Evolutionary conservation across 2,113 vertebrate genomes (phyloP).

Genomic region (Heteronetta atricapilla): DNA sequence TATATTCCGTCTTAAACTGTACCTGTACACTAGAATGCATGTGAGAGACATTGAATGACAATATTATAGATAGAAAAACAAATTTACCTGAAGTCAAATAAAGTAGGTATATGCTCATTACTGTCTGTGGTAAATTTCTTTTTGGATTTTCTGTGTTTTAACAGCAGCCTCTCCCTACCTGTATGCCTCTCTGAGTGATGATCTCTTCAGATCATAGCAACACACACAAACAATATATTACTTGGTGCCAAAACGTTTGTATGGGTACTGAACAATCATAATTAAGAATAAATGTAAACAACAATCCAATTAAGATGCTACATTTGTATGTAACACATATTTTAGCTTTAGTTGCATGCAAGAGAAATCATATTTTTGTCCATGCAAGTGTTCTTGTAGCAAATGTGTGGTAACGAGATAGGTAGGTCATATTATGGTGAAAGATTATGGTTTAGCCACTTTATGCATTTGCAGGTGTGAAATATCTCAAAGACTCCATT

Average conservation of each 20-base stretch:
- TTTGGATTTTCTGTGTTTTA: neutral
- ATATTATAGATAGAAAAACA: neutral
- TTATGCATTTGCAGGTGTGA: conserved; percentile 54
- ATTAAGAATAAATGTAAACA: conserved; percentile 1
- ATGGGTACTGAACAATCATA: neutral
- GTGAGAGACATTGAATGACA: neutral
- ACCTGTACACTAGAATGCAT: neutral
- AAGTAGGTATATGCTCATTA: neutral
- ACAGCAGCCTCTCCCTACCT: neutral
- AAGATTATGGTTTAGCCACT: conserved; percentile 23
- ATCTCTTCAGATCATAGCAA: neutral
- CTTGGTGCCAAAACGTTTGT: neutral
- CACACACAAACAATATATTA: neutral
- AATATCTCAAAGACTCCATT: conserved; percentile 37
- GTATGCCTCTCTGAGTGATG: neutral
- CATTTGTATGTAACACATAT: neutral
- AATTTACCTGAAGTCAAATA: neutral
- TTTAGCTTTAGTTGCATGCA: neutral
- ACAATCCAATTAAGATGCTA: neutral
- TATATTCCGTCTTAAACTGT: neutral
- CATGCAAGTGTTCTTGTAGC: neutral
- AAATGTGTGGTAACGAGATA: neutral
- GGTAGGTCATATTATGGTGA: neutral
- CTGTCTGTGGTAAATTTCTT: neutral
- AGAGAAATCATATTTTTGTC: neutral